Evolutionary conservation across 2,113 vertebrate genomes (phyloP), one percentile per base, ranked within the genome.

Genomic region (Actenoides lindsayi): DNA sequence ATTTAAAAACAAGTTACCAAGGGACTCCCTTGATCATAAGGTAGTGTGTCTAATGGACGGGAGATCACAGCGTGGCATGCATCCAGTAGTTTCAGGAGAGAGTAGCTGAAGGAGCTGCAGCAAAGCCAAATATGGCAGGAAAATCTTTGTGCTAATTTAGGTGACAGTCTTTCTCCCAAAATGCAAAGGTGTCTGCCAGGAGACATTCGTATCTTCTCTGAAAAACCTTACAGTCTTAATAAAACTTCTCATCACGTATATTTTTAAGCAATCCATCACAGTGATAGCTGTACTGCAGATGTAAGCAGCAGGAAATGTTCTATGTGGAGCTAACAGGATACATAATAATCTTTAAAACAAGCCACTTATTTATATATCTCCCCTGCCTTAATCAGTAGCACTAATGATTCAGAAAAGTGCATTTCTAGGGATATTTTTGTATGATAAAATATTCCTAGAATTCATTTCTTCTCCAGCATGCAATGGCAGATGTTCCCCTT

Each of bases 111-210:
- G 53, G 83, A 91, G 73, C 65, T 50, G 54, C 86, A 92, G 89
- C 62, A 81, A 96, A 94, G 80, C 74, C 90, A 96, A 93, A 94
- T 89, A 92, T 63, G 74, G 86, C 74, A 91, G 70, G 77, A 87
- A 94, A 94, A 91, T 62, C 65, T 84, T 80, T 78, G 42, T 86
- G 83, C 65, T 93, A 87, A 83, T 89, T 89, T 87, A 92, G 62
- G 77, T 87, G 89, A 68, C 65, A 63, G 71, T 82, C 81, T 77
- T 92, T 82, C 11, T 31, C 69, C 23, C 60, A 41, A 0, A 31
- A 89, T 73, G n/a, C 77, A 93, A 59, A 83, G 50, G 17, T 46
- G 37, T 80, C 78, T 85, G 77, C 86, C 92, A 95, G 46, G 23
- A 96, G 81, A 96, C 78, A 64, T 89, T 85, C 50, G 13, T 84